Evolutionary conservation across 2,888 invertebrate genomes (phyloP).

Genomic region (Patella ulyssiponensis): DNA sequence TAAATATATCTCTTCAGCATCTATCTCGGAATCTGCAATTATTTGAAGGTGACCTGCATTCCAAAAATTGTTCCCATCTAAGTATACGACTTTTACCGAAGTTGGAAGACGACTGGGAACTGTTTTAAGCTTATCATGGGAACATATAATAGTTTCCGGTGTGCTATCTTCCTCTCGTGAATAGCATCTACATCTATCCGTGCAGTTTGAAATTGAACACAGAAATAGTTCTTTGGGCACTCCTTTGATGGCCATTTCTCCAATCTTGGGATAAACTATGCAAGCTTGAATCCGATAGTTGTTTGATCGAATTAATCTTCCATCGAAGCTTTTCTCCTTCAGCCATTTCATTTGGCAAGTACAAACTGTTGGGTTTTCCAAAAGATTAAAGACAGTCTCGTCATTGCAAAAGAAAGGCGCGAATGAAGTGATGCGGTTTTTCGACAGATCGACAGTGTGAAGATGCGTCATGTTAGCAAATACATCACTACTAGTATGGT

Average conservation of each 20-base stretch:
- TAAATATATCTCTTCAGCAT: constrained; percentile 24
- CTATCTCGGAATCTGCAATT: background rate
- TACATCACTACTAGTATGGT: background rate
- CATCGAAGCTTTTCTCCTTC: background rate
- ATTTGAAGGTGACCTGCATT: background rate
- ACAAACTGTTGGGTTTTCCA: constrained; percentile 23
- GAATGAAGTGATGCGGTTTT: constrained; percentile 16
- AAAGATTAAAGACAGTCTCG: constrained; percentile 17
- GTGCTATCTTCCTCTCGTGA: constrained; percentile 12
- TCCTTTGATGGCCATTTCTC: background rate
- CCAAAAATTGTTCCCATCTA: constrained; percentile 26
- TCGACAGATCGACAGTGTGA: constrained; percentile 19
- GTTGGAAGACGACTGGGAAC: constrained; percentile 15
- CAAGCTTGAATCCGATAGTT: constrained; percentile 19
- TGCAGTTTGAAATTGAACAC: constrained; percentile 19
- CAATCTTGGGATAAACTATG: constrained; percentile 6
- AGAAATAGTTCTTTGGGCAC: constrained; percentile 18
- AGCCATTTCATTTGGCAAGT: constrained; percentile 28
- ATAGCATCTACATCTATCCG: constrained; percentile 28
- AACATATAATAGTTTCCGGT: constrained; percentile 25
- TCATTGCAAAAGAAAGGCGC: constrained; percentile 16
- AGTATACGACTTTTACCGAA: constrained; percentile 14
- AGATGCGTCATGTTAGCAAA: constrained; percentile 23
- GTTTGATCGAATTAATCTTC: background rate
- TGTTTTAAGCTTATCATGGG: constrained; percentile 2